phyloP scores from a whole-genome alignment of 2,797 vertebrate species.

The Sebastes minor region DNA sequence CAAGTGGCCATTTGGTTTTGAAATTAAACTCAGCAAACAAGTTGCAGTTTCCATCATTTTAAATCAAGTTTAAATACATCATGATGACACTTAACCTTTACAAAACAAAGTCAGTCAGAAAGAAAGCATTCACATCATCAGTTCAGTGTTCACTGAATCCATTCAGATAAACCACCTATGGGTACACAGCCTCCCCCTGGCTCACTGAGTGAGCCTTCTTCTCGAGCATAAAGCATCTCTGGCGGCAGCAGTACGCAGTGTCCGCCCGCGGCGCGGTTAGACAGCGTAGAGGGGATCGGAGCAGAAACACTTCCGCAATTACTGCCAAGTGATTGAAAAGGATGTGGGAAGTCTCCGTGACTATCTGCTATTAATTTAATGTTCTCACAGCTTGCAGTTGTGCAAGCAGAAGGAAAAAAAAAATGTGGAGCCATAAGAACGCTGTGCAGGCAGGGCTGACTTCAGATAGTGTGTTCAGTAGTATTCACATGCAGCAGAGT shows the following conservation, averaged over 20 bases:
- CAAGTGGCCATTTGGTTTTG: too few species aligned
- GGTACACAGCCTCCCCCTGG: too few species aligned
- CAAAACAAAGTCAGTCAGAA: too few species aligned
- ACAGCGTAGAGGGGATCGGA: neutral
- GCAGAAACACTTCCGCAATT: neutral
- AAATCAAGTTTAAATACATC: too few species aligned
- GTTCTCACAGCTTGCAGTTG: neutral
- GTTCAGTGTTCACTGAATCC: too few species aligned
- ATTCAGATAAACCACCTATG: too few species aligned
- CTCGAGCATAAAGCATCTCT: slow-evolving; percentile 25
- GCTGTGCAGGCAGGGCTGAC: neutral
- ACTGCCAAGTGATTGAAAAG: slow-evolving; percentile 18
- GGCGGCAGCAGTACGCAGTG: slow-evolving; percentile 4
- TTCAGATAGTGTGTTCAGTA: neutral
- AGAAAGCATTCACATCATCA: too few species aligned
- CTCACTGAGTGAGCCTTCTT: slow-evolving; percentile 26
- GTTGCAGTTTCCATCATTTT: too few species aligned
- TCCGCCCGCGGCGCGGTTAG: neutral
- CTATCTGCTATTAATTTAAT: slow-evolving; percentile 48
- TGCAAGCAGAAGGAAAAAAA: slow-evolving; percentile 1
- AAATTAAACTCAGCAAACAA: too few species aligned
- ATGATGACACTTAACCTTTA: too few species aligned
- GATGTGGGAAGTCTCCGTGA: slow-evolving; percentile 27
- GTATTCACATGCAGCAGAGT: neutral
- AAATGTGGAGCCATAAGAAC: neutral